Percentiles rank a stretch among this genome's conserved stretches.
These are phyloP conservation scores for Paracanthobrama guichenoti DNA, from an alignment of 2,113 vertebrate genomes.

Conservation along the genomic window DNA sequence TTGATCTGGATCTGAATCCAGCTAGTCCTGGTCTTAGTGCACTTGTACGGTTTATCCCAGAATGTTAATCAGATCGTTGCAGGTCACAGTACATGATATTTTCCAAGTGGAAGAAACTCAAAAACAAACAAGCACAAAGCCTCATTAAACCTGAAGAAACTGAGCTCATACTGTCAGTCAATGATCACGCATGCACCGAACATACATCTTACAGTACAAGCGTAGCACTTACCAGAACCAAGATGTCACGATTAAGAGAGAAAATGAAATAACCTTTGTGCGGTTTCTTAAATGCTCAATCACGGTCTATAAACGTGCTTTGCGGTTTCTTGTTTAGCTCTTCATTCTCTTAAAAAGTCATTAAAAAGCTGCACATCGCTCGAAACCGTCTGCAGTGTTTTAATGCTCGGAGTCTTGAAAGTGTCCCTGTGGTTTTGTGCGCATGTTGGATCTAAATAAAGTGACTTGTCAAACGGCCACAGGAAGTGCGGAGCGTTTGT, in stretches of 20 bases:
- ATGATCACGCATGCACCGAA: background rate
- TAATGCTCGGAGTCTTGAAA: constrained; percentile 31
- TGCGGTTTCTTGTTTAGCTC: background rate
- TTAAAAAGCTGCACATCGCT: constrained; percentile 13
- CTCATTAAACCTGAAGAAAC: background rate
- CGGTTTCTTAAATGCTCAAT: background rate
- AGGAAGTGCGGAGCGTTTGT: background rate
- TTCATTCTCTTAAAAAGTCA: background rate
- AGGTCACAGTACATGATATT: background rate
- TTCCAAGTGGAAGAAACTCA: background rate
- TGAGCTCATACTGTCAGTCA: background rate
- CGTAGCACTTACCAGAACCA: background rate
- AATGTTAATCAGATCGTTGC: background rate
- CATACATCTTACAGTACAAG: background rate
- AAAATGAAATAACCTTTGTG: background rate
- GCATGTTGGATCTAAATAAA: constrained; percentile 39
- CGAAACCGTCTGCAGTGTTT: constrained; percentile 11
- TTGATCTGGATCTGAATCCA: background rate
- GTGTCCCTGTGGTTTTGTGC: constrained; percentile 34
- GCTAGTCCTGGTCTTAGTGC: background rate
- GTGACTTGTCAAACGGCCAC: constrained; percentile 14
- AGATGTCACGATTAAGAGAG: background rate
- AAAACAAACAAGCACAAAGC: background rate
- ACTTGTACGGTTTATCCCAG: background rate
- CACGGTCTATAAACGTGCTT: background rate